Percentiles rank a stretch among this genome's conserved stretches.
Evolutionary conservation across 2,888 invertebrate species (phyloP).

Genomic region (Parascotia fuliginaria): DNA sequence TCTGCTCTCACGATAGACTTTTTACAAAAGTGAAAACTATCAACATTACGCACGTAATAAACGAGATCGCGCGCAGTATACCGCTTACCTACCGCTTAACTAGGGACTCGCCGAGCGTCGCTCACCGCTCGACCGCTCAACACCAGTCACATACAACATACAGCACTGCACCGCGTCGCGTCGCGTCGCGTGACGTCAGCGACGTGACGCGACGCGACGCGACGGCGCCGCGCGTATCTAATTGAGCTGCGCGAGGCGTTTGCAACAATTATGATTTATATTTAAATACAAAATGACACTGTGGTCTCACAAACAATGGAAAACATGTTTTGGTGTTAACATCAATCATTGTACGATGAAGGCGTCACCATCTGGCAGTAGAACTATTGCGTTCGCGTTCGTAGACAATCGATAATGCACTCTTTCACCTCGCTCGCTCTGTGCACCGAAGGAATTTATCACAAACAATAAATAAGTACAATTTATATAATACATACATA

Average conservation of each 20-base stretch:
- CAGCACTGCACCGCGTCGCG: neutral
- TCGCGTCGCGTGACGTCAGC: neutral
- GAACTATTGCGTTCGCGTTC: constrained; percentile 43
- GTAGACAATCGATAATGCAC: constrained; percentile 44
- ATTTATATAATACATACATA: constrained; percentile 54
- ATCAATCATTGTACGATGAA: constrained; percentile 46
- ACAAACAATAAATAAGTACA: constrained; percentile 74
- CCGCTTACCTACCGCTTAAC: constrained; percentile 40
- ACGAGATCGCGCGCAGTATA: constrained; percentile 73
- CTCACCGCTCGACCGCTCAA: constrained; percentile 10
- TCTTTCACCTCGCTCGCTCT: constrained; percentile 47
- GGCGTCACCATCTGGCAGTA: constrained; percentile 58
- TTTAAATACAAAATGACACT: constrained; percentile 53
- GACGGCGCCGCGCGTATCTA: constrained; percentile 27
- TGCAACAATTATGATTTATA: constrained; percentile 40
- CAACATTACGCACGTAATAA: constrained; percentile 81
- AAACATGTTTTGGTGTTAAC: constrained; percentile 52
- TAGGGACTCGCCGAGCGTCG: constrained; percentile 34
- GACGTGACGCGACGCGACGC: constrained; percentile 1
- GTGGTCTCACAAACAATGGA: constrained; percentile 56
- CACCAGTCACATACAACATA: neutral
- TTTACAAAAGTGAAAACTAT: constrained; percentile 87
- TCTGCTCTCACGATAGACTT: constrained; percentile 83
- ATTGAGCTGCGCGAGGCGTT: constrained; percentile 45
- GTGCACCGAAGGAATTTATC: constrained; percentile 50